Percentiles rank a stretch among this genome's conserved stretches.
phyloP scores from a whole-genome alignment of 2,797 vertebrate genomes.

The Eupleurogrammus muticus region DNA sequence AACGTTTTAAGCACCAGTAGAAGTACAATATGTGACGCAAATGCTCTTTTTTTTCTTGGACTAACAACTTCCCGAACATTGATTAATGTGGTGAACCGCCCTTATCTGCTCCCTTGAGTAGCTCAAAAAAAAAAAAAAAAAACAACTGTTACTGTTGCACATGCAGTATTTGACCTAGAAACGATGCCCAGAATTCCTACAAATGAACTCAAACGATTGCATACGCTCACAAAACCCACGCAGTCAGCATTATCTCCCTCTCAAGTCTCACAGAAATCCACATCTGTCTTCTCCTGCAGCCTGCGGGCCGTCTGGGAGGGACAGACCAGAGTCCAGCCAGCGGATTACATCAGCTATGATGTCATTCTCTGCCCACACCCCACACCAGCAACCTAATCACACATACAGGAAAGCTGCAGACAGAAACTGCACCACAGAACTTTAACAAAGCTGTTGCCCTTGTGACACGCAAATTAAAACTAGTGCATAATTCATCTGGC shows the following conservation, averaged over 20 bases:
- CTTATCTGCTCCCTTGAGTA: not conserved
- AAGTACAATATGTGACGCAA: not conserved
- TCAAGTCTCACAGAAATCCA: slow-evolving; percentile 33
- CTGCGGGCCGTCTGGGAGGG: slow-evolving; percentile 64
- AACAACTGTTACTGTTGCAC: not conserved
- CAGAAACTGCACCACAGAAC: too few relatives aligned
- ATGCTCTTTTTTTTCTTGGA: slow-evolving; percentile 2
- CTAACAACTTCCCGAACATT: not conserved
- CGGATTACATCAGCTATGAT: slow-evolving; percentile 76
- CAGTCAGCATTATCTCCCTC: slow-evolving; percentile 43
- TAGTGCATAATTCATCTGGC: too few relatives aligned
- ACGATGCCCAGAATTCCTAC: not conserved
- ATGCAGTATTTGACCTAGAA: slow-evolving; percentile 7
- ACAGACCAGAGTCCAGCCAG: slow-evolving; percentile 46
- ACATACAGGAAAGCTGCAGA: slow-evolving; percentile 10
- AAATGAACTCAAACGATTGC: slow-evolving; percentile 31
- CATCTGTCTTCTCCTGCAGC: slow-evolving; percentile 42
- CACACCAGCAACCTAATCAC: slow-evolving; percentile 26
- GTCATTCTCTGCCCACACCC: slow-evolving; percentile 69
- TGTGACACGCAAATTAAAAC: not conserved
- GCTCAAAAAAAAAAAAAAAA: slow-evolving; percentile 7
- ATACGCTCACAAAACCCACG: slow-evolving; percentile 26
- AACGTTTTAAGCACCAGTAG: not conserved
- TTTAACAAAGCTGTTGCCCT: not conserved
- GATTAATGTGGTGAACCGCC: slow-evolving; percentile 10